Evolutionary conservation across 2,113 vertebrate species (phyloP), one percentile per base, ranked within the genome.

Genomic region (Gobius niger): DNA sequence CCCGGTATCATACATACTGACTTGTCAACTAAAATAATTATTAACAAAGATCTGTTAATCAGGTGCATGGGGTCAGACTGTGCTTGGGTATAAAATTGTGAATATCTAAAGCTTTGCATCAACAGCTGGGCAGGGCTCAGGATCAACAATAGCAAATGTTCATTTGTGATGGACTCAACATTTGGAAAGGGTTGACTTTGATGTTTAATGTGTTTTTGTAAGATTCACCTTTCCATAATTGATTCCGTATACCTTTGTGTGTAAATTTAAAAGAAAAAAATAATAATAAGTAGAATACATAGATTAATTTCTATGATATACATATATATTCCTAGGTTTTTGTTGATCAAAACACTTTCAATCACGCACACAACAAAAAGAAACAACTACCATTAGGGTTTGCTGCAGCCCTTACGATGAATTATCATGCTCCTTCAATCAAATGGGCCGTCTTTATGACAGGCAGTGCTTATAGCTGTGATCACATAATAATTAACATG

Each of bases 1-100:
- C 64, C 74, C 82, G 49, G 70, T 86, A 90, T 84, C 87, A 80
- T 83, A 88, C 84, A 85, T 80, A 88, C 86, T 82, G 85, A 89
- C 88, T 88, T 82, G 82, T 85, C 84, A 78, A 85, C 63, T 65
- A 68, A 82, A 66, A 82, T 56, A 80, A 78, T 63, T 72, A 78
- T 67, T 52, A 50, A 90, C 79, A 81, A 75, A 78, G 80, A 80
- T 81, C 66, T 72, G 49, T 81, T 81, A 74, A 78, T 67, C 59
- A 77, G 75, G 77, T 72, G 72, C 78, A 77, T 80, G 85, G 72
- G 86, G 82, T 85, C 70, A 68, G 62, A 87, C 89, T 92, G 88
- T 91, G 90, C 87, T 90, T 88, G 51, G 60, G 67, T 79, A 42
- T 82, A 57, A 42, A 72, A 75, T 80, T 84, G 73, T 79, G 24